phyloP scores from a whole-genome alignment of 2,888 invertebrate genomes.

The Strigamia transsilvanica region DNA sequence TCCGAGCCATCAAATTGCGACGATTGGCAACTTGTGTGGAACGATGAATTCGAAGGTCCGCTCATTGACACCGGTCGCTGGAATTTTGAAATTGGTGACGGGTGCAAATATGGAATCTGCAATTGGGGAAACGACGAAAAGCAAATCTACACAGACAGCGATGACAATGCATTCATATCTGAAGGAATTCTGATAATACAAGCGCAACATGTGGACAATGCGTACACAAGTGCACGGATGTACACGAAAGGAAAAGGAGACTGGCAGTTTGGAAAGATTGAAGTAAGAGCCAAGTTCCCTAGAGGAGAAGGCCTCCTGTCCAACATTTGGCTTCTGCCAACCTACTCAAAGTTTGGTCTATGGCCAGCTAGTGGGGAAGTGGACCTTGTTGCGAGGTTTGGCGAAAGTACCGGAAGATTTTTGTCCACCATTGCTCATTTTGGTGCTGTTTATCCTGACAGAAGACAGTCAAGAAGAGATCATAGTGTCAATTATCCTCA shows the following conservation, averaged over 20 bases:
- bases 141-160: slow-evolving; percentile 6
- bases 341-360: slow-evolving; percentile 14
- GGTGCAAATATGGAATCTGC: slow-evolving; percentile 1
- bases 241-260: slow-evolving; percentile 26
- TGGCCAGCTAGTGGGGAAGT: slow-evolving; percentile 48
- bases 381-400: slow-evolving; percentile 11
- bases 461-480: neutral
- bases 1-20: neutral
- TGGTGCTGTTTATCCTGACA: neutral
- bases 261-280: slow-evolving; percentile 46
- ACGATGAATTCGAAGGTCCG: slow-evolving; percentile 28
- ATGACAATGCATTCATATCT: slow-evolving; percentile 24
- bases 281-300: slow-evolving; percentile 21
- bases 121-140: slow-evolving; percentile 41
- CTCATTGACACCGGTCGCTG: neutral
- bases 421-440: neutral
- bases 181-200: slow-evolving; percentile 41
- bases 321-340: slow-evolving; percentile 37
- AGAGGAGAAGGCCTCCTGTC: neutral
- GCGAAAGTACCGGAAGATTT: neutral
- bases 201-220: neutral
- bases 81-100: slow-evolving; percentile 36
- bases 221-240: slow-evolving; percentile 31
- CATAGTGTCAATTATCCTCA: neutral
- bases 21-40: slow-evolving; percentile 36